Percentiles rank a stretch among this genome's conserved stretches.
phyloP scores from a whole-genome alignment of 2,888 invertebrate genomes.

The Zeuzera pyrina region DNA sequence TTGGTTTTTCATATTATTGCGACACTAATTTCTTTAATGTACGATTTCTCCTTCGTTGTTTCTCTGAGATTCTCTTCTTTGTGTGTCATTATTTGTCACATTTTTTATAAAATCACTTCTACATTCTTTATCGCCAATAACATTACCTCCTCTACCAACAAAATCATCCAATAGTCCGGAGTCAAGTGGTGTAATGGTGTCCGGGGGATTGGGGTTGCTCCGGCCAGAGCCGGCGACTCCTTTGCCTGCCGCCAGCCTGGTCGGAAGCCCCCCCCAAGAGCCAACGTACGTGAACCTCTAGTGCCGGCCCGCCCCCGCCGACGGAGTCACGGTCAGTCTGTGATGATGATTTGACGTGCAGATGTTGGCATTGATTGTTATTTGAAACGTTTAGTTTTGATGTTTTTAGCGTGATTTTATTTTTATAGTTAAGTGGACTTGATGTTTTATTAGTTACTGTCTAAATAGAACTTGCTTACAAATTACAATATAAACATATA shows the following conservation, averaged over 20 bases:
- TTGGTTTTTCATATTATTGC: neutral
- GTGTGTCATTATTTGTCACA: conserved; percentile 3
- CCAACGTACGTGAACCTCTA: conserved; percentile 96
- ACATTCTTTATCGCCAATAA: neutral
- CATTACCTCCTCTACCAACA: neutral
- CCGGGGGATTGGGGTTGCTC: conserved; percentile 59
- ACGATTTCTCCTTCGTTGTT: conserved; percentile 1
- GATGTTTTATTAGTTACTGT: too few species aligned
- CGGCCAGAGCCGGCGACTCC: conserved; percentile 71
- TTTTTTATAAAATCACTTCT: conserved; percentile 10
- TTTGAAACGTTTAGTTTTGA: too few species aligned
- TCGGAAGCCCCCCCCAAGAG: conserved; percentile 83
- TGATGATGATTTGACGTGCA: too few species aligned
- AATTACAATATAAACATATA: too few species aligned
- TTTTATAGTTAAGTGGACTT: too few species aligned
- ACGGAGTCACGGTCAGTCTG: conserved; percentile 52
- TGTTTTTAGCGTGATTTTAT: too few species aligned
- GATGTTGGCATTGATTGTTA: conserved; percentile 12
- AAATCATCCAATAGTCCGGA: conserved; percentile 47
- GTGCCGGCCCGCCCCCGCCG: conserved; percentile 72
- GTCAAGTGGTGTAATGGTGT: conserved; percentile 73
- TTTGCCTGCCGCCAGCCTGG: conserved; percentile 52
- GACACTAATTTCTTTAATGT: neutral
- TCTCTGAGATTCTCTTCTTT: neutral
- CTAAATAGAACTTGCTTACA: too few species aligned